Evolutionary conservation across 23 tunicate genomes (phyloP), one percentile per base, ranked within the genome.

Genomic region (Ascidia mentula): DNA sequence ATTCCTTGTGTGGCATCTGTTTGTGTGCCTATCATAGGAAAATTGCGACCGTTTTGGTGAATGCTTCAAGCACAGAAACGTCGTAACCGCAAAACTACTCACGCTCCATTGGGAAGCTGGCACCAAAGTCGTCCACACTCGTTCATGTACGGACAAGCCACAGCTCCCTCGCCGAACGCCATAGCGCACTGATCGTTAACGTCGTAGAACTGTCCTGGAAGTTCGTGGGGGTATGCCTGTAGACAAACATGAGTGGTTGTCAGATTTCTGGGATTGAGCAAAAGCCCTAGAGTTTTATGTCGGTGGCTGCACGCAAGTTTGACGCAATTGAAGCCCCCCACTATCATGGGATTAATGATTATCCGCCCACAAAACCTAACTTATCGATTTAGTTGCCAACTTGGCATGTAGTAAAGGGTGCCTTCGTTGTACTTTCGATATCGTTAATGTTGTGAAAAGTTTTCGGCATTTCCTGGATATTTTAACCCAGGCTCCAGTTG

Each of bases 41-140:
- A 20, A 26, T 20, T 53, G 24, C 2, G 1, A 6, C 65, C 4
- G 65, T 26, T 53, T 53, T 20, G 65, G 13, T 1, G 2, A 53
- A 53, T 53, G 65, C 24, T 28, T 20, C 65, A 28, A 20, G 22
- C 13, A 28, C 65, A 28, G 22, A 6, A 53, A 28, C 65, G 7
- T 53, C 65, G 12, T 20, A 9, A 53, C 22, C 28, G 13, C 65
- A 53, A 53, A 53, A 1, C 65, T 53, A 84, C 89, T 84, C 80
- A 90, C 96, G 77, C 22, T 85, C 90, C 90, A 37, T 69, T 72
- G 24, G 97, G 87, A 6, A 75, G 45, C 36, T 83, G 88, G 74
- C 98, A 93, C 98, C 98, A 93, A 0, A 93, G 82, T 31, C 87
- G 61, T 13, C 89, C 80, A 59, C 98, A 93, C 34, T 85, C 90